Evolutionary conservation across 2,113 vertebrate species (phyloP), one percentile per base, ranked within the genome.

Genomic region (Melanotaenia duboulayi): DNA sequence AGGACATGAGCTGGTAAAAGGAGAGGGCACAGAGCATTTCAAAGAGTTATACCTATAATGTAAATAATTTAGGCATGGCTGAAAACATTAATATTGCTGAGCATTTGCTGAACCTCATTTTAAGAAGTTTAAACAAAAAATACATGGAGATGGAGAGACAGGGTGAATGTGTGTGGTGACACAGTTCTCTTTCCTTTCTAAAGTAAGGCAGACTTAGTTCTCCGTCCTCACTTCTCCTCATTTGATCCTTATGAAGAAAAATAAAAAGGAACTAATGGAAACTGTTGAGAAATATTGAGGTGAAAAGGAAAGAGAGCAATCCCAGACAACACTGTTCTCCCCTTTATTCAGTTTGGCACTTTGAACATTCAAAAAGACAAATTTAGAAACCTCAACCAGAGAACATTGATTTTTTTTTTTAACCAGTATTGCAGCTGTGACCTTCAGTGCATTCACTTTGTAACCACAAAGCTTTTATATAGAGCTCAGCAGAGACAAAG

Each of bases 361-460:
- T 58, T 71, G 67, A 11, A 19, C 65, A 20, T 60, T 75, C 68
- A 17, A 65, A 23, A 64, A 73, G 60, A 76, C 69, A 82, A 23
- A 87, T 89, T 80, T 90, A 90, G 85, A 78, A 85, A 73, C 77
- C 67, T 74, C 37, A 11, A 76, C 22, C 11, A 65, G 74, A 71
- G 28, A 52, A 25, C 70, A 85, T 81, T 78, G 89, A 87, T 88
- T 84, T 79, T 80, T 48, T 55, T 44, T 46, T 19, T 48, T n/a
- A 7, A 55, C 24, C 24, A 24, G 14, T 17, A 20, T 22, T 12
- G 56, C 64, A 42, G 28, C 68, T 9, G 62, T 78, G 80, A 78
- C 85, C 76, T 84, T 78, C 64, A 13, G 24, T 52, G 56, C 50
- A 11, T 19, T 59, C 9, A 46, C 23, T 10, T 11, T 62, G n/a